These are phyloP conservation scores for Cataglyphis livida DNA, from an alignment of 2,888 invertebrate species.

Conservation along the genomic window DNA sequence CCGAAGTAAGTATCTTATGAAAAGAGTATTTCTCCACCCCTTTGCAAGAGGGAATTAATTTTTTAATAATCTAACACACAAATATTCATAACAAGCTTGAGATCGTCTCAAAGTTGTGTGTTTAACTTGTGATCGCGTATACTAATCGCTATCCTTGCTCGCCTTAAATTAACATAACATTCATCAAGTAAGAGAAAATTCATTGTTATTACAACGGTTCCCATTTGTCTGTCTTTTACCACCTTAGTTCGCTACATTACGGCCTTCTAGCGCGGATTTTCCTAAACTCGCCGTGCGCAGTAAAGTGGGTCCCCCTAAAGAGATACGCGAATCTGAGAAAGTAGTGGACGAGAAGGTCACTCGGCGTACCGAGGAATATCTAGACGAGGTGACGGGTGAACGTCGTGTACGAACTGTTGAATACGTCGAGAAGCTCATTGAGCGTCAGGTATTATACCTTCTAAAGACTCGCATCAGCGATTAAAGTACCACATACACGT, in stretches of 20 bases:
- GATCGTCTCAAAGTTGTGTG: slow-evolving; percentile 67
- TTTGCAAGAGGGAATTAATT: slow-evolving; percentile 16
- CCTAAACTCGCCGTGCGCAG: slow-evolving; percentile 96
- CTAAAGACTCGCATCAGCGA: slow-evolving; percentile 63
- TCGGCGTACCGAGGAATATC: slow-evolving; percentile 94
- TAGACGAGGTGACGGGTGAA: slow-evolving; percentile 94
- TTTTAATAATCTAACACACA: slow-evolving; percentile 36
- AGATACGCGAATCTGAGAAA: slow-evolving; percentile 95
- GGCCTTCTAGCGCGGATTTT: slow-evolving; percentile 89
- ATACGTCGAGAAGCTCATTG: slow-evolving; percentile 97
- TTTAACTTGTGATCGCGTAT: slow-evolving; percentile 73
- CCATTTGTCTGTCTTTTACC: slow-evolving; percentile 81
- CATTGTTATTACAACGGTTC: slow-evolving; percentile 74
- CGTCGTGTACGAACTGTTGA: slow-evolving; percentile 95
- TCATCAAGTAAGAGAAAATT: slow-evolving; percentile 57
- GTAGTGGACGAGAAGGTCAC: slow-evolving; percentile 95
- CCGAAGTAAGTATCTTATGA: slow-evolving; percentile 80
- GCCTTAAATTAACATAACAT: slow-evolving; percentile 65
- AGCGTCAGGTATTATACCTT: slow-evolving; percentile 93
- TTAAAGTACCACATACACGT: slow-evolving; percentile 55
- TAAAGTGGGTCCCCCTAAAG: slow-evolving; percentile 93
- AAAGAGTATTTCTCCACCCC: not conserved
- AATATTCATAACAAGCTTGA: slow-evolving; percentile 65
- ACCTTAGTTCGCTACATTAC: slow-evolving; percentile 85
- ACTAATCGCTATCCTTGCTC: slow-evolving; percentile 80